Conservation (phyloP, 2,888 invertebrate species). For the Heliconius charithonia region DNA sequence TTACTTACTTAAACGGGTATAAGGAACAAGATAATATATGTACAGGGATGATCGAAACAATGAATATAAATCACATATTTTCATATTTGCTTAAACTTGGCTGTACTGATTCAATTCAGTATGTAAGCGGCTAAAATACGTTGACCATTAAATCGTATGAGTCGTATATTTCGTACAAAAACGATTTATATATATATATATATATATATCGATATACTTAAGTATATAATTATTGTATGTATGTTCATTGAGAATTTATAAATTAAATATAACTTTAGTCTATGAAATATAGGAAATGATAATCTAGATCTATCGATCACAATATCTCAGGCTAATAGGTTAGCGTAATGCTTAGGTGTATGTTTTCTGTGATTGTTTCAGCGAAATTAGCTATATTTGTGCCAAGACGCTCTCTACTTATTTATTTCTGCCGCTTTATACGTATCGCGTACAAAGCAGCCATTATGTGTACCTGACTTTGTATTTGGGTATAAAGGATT, state of each 20-base stretch:
- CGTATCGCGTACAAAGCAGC: conserved; percentile 16
- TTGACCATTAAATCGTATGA: background rate
- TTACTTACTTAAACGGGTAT: conserved; percentile 28
- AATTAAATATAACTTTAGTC: background rate
- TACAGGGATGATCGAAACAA: conserved; percentile 36
- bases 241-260: conserved; percentile 13
- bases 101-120: conserved; percentile 22
- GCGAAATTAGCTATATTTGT: conserved; percentile 33
- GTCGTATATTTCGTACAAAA: background rate
- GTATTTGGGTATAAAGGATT: conserved; percentile 1
- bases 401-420: conserved; percentile 44
- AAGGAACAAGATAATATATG: conserved; percentile 30
- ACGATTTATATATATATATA: background rate
- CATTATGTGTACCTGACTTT: conserved; percentile 28
- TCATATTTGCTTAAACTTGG: conserved; percentile 24
- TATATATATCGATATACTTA: background rate
- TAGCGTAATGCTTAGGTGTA: conserved; percentile 32
- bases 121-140: background rate
- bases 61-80: conserved; percentile 19
- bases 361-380: conserved; percentile 37
- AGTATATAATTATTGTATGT: conserved; percentile 3
- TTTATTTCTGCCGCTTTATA: conserved; percentile 14
- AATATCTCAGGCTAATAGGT: conserved; percentile 22
- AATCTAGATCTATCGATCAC: conserved; percentile 34
- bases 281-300: conserved; percentile 7